These are phyloP conservation scores for Deroptyus accipitrinus DNA, from an alignment of 2,113 vertebrate species.

Conservation along the genomic window DNA sequence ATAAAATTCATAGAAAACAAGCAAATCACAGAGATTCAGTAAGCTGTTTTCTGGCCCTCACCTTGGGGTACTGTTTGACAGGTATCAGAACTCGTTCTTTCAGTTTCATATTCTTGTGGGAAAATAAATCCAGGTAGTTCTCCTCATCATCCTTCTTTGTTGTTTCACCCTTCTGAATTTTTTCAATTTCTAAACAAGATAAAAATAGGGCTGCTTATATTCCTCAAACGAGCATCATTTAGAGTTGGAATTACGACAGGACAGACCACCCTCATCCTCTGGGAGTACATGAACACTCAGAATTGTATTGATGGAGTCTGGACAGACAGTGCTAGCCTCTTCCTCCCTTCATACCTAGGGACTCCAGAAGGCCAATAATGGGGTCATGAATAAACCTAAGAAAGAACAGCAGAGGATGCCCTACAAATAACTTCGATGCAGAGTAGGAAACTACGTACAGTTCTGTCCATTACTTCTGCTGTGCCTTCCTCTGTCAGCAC, in stretches of 20 bases:
- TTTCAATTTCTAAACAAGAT: slow-evolving; percentile 88
- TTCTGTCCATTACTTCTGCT: background rate
- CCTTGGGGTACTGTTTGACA: slow-evolving; percentile 97
- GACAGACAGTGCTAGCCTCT: background rate
- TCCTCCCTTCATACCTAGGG: background rate
- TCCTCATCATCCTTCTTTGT: slow-evolving; percentile 92
- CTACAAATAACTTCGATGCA: background rate
- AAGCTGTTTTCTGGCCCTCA: slow-evolving; percentile 60
- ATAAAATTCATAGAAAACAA: background rate
- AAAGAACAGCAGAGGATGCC: background rate
- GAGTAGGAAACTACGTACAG: background rate
- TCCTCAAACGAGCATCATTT: background rate
- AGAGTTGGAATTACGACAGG: background rate
- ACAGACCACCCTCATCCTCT: background rate
- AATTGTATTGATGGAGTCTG: background rate
- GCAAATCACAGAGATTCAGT: background rate
- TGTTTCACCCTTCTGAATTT: slow-evolving; percentile 90
- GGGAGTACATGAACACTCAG: background rate
- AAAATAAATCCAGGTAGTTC: slow-evolving; percentile 95
- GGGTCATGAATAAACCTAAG: background rate
- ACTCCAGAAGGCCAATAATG: background rate
- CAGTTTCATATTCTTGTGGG: slow-evolving; percentile 96
- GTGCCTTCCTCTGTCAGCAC: background rate
- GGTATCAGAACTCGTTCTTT: slow-evolving; percentile 97
- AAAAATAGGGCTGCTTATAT: slow-evolving; percentile 51